phyloP scores from a whole-genome alignment of 1,140 invertebrate genomes.

The Coenobita brevimanus region DNA sequence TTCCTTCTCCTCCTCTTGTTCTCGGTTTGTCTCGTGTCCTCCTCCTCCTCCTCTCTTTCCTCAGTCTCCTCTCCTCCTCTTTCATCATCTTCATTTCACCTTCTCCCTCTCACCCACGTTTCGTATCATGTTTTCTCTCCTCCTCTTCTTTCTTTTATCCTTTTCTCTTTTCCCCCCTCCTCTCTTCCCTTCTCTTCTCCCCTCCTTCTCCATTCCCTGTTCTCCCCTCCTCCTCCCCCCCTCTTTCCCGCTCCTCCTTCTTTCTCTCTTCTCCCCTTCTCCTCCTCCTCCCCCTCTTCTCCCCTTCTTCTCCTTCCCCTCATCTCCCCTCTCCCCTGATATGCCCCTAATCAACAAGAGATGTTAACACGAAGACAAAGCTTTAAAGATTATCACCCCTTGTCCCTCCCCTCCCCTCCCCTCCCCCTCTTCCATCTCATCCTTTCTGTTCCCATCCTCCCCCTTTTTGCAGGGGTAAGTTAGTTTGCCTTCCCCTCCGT shows the following conservation, averaged over 20 bases:
- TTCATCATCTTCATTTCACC: background rate
- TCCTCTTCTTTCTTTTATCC: background rate
- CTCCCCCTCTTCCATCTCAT: background rate
- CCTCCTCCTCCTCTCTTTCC: background rate
- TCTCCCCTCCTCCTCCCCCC: background rate
- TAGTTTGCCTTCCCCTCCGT: background rate
- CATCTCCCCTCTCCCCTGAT: background rate
- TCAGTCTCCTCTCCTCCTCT: background rate
- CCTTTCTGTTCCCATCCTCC: background rate
- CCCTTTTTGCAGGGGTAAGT: background rate
- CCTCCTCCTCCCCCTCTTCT: background rate
- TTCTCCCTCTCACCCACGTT: background rate
- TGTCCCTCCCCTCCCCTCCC: background rate
- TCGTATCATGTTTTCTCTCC: background rate
- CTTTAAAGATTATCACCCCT: too few relatives aligned
- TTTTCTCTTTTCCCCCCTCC: background rate
- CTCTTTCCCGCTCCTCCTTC: background rate
- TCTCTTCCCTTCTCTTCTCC: background rate
- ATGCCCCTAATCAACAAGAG: background rate
- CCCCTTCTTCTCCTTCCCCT: background rate
- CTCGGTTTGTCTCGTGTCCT: too few relatives aligned
- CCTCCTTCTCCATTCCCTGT: background rate
- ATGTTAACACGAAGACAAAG: background rate
- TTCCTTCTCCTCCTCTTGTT: too few relatives aligned
- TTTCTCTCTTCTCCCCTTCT: background rate